Conservation (phyloP, 2,113 vertebrate genomes). For the Pluvialis apricaria region DNA sequence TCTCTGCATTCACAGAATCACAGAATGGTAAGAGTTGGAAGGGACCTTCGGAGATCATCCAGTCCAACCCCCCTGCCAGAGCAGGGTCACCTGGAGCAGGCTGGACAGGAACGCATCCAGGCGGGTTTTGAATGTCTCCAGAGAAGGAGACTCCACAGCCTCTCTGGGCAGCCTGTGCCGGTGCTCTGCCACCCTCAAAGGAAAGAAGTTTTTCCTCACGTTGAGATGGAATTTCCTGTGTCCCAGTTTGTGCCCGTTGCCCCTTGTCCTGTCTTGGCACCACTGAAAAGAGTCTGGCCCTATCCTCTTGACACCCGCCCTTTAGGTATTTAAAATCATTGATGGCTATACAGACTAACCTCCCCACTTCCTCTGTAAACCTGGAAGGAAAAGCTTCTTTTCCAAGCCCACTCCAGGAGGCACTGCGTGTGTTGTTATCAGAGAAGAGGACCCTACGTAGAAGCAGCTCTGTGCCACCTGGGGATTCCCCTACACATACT, state of each 20-base stretch:
- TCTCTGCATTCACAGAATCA: neutral
- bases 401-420: neutral
- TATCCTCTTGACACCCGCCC: neutral
- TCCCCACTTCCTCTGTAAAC: neutral
- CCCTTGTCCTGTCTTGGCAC: neutral
- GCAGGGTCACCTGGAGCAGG: neutral
- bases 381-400: neutral
- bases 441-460: neutral
- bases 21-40: neutral
- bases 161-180: neutral
- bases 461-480: neutral
- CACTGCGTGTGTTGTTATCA: neutral
- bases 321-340: neutral
- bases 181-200: neutral
- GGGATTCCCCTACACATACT: neutral
- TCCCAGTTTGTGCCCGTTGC: neutral
- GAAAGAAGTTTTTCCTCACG: neutral
- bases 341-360: neutral
- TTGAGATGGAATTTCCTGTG: neutral
- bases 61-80: neutral
- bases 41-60: neutral
- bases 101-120: neutral
- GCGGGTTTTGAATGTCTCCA: neutral
- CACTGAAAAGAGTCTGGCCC: neutral
- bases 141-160: neutral